Base-by-base conservation (phyloP, 2,113 vertebrate genomes). In the Thomomys bottae region DNA sequence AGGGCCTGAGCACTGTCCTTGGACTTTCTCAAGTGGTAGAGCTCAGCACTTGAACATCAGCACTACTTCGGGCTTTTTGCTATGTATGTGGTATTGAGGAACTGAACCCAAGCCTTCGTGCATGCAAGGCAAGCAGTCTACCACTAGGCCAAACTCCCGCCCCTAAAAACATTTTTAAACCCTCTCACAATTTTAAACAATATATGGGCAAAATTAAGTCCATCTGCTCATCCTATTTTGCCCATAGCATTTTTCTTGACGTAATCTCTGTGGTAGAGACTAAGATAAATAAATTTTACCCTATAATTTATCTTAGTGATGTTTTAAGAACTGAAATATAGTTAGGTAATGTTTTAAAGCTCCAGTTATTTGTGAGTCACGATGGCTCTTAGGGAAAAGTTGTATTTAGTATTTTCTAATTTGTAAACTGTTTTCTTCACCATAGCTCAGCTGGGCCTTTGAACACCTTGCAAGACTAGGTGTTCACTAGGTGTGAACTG, bases 121-220 rank as follows among this genome's bases (percentile, higher is more conserved):
- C n/a, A n/a, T n/a, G n/a, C n/a, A n/a, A n/a, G n/a, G n/a, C n/a
- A n/a, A n/a, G n/a, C n/a, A n/a, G n/a, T n/a, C n/a, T n/a, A n/a
- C n/a, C n/a, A n/a, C n/a, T n/a, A n/a, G n/a, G n/a, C n/a, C n/a
- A n/a, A n/a, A n/a, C n/a, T n/a, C n/a, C n/a, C n/a, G n/a, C n/a
- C n/a, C n/a, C n/a, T 54, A 54, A 85, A 89, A 83, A 49, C 20
- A 86, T 64, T 88, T 77, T 61, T 61, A 68, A 81, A 32, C 42
- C 63, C 91, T 77, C 26, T 67, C 14, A 54, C 12, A 54, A 54
- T 93, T 34, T 76, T 49, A 92, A 81, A 63, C 21, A 87, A 3
- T 64, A 70, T 75, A 49, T 38, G 57, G 17, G 24, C 26, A 34
- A 92, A 93, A 30, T 15, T 7, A 77, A 71, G 17, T 61, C 73